Base-by-base conservation (phyloP, 2,113 vertebrate genomes). In the Oncorhynchus masou region DNA sequence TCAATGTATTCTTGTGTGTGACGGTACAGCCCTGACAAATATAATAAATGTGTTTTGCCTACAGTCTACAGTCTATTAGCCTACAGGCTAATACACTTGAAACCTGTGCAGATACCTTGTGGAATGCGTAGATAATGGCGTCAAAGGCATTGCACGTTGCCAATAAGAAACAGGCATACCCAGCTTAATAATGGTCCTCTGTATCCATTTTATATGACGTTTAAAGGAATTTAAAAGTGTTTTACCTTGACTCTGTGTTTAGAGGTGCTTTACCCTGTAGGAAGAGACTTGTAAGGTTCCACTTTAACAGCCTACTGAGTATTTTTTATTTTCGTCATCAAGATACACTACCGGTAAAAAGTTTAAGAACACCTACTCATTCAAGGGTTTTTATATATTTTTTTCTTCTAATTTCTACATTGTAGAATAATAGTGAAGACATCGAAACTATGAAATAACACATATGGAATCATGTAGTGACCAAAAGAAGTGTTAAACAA, bases 61-160 rank as follows among this genome's bases (percentile, higher is more conserved):
- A 54, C 39, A 45, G 39, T 70, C 39, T 67, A 67, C 68, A 68
- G 49, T 27, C 20, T 74, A 68, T 27, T 27, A 27, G 27, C 27
- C 27, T 27, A 27, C 68, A 68, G 49, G 39, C 20, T 74, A 68
- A 45, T 70, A 22, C 62, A 71, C 77, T 65, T 74, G 67, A 73
- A 45, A 78, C 60, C 76, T 65, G 39, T 27, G 16, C 22, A 71
- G 71, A 74, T 60, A 76, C 54, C 48, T 51, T 68, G 48, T 45
- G 77, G 80, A 82, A 85, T 85, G 77, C 80, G 65, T 85, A 54
- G 62, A 75, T 82, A 82, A 82, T 82, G 72, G 68, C 51, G 51
- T 77, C 74, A 71, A 71, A 54, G 70, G 74, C 54, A 25, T 59
- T 69, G 31, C 45, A 19, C 20, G 15, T 57, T 69, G 77, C 73